A percentile compares a stretch with the other conserved stretches of the same genome.
phyloP scores from a whole-genome alignment of 2,888 invertebrate species.

The Ochropacha duplaris region DNA sequence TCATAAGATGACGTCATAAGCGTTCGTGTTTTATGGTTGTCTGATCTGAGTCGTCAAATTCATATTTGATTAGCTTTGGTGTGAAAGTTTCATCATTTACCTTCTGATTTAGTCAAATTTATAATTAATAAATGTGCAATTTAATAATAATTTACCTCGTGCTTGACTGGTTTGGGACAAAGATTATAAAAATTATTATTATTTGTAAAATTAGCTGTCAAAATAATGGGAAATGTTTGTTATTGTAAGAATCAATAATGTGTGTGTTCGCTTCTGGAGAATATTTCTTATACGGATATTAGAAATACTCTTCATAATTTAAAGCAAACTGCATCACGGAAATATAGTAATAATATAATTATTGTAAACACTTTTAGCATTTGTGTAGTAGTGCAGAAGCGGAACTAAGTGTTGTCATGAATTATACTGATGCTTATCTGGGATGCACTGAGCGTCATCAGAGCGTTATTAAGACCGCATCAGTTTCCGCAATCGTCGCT shows the following conservation, averaged over 20 bases:
- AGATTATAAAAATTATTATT: no score
- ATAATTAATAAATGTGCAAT: no score
- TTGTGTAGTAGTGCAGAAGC: slow-evolving; percentile 35
- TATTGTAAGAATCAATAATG: no score
- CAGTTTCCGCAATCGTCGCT: slow-evolving; percentile 40
- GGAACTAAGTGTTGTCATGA: slow-evolving; percentile 51
- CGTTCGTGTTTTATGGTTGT: background rate
- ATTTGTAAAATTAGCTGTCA: no score
- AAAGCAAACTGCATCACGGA: background rate
- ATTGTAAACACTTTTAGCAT: slow-evolving; percentile 1
- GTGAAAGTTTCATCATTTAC: no score
- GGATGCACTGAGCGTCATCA: slow-evolving; percentile 33
- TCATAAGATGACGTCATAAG: background rate
- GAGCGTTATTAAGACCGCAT: slow-evolving; percentile 23
- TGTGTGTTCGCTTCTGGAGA: no score
- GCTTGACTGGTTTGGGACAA: no score
- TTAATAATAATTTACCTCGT: no score
- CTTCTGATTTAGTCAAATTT: no score
- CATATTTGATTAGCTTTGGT: background rate
- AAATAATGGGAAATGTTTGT: no score
- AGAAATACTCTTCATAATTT: background rate
- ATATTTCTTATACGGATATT: background rate
- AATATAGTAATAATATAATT: background rate
- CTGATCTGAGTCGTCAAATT: background rate
- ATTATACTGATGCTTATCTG: slow-evolving; percentile 45